These are phyloP conservation scores for Oasisia sp. DNA, from an alignment of 2,888 invertebrate species.

Conservation along the genomic window DNA sequence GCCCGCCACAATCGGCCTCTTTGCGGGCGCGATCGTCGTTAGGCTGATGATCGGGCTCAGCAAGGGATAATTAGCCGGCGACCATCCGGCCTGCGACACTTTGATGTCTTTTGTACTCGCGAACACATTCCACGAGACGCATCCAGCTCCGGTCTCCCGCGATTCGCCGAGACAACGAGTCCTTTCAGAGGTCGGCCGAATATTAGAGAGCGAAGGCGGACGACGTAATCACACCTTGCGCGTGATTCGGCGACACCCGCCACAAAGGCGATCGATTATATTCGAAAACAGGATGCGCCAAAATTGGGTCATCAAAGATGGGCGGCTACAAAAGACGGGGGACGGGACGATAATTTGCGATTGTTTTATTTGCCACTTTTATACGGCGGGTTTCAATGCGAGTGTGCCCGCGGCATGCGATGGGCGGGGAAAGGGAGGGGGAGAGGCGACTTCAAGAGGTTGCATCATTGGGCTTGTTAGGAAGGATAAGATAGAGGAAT, in stretches of 20 bases:
- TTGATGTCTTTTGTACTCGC: background rate
- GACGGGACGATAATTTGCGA: slow-evolving; percentile 2
- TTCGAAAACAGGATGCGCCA: background rate
- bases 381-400: background rate
- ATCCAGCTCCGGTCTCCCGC: background rate
- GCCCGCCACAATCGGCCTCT: background rate
- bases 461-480: background rate
- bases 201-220: background rate
- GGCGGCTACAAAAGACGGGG: background rate
- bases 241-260: background rate
- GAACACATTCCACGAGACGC: slow-evolving; percentile 13
- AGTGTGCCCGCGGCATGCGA: background rate
- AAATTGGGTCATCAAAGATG: slow-evolving; percentile 17
- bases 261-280: background rate
- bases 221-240: background rate
- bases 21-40: background rate
- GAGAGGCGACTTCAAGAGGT: background rate
- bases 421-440: background rate
- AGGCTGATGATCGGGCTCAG: background rate
- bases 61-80: background rate
- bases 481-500: background rate
- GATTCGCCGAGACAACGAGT: background rate
- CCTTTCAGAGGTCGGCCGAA: background rate
- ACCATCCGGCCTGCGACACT: slow-evolving; percentile 13
- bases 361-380: slow-evolving; percentile 17